phyloP scores from a whole-genome alignment of 2,888 invertebrate genomes.

The Tipula lateralis region DNA sequence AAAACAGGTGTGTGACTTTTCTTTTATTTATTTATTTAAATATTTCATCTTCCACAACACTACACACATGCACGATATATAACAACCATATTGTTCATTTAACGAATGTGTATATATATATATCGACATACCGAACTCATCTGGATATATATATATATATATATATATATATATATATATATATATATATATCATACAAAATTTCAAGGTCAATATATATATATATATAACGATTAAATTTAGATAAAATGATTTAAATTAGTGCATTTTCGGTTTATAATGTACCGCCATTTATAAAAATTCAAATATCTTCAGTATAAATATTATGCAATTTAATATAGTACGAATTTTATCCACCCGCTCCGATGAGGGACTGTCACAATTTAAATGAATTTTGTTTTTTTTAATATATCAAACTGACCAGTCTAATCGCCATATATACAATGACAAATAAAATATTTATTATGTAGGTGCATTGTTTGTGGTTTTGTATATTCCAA shows the following conservation, averaged over 20 bases:
- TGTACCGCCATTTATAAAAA: neutral
- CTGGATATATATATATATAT: neutral
- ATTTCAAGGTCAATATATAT: neutral
- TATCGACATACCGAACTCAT: neutral
- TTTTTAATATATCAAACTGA: neutral
- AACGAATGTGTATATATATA: neutral
- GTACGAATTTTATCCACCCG: neutral
- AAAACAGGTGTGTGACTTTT: slow-evolving; percentile 19
- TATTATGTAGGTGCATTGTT: neutral
- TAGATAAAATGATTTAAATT: neutral
- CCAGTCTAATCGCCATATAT: neutral
- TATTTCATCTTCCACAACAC: neutral
- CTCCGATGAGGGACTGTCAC: neutral
- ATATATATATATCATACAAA: neutral
- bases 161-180: neutral
- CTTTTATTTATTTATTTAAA: slow-evolving; percentile 11
- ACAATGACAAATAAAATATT: neutral
- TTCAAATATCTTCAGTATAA: neutral
- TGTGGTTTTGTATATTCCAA: neutral
- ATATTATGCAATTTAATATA: neutral
- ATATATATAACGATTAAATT: neutral
- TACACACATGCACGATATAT: neutral
- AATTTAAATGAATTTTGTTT: neutral
- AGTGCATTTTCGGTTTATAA: neutral
- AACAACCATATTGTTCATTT: slow-evolving; percentile 9